A percentile compares a stretch with the other conserved stretches of the same genome.
These are phyloP conservation scores for Cephus pulcher DNA, from an alignment of 2,888 invertebrate genomes.

Conservation along the genomic window DNA sequence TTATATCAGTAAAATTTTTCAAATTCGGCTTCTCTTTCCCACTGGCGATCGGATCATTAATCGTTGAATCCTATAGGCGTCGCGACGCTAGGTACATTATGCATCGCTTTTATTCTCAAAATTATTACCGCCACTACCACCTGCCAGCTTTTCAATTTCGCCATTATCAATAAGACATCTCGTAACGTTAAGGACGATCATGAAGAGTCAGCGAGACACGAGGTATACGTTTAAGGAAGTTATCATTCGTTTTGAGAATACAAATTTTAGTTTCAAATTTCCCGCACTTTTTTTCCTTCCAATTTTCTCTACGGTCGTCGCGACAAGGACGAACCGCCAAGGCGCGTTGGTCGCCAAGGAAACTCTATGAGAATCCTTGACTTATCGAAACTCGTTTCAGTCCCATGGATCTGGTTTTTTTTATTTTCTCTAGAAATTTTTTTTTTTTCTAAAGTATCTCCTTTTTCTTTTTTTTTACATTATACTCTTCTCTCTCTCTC, in stretches of 20 bases:
- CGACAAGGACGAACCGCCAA: background rate
- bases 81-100: background rate
- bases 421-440: no score
- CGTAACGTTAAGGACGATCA: background rate
- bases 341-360: background rate
- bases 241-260: background rate
- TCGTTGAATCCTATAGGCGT: background rate
- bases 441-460: background rate
- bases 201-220: background rate
- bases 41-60: no score
- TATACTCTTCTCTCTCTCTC: no score
- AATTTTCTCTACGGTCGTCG: background rate
- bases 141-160: background rate
- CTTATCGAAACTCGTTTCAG: background rate
- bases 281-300: no score
- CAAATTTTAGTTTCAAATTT: background rate
- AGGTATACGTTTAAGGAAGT: background rate
- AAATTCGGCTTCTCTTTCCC: background rate
- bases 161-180: background rate
- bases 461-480: no score
- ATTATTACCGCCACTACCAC: background rate
- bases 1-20: background rate
- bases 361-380: background rate
- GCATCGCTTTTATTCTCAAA: background rate
- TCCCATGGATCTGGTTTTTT: background rate